phyloP scores from a whole-genome alignment of 2,888 invertebrate genomes.

The Taphrorychus bicolor region DNA sequence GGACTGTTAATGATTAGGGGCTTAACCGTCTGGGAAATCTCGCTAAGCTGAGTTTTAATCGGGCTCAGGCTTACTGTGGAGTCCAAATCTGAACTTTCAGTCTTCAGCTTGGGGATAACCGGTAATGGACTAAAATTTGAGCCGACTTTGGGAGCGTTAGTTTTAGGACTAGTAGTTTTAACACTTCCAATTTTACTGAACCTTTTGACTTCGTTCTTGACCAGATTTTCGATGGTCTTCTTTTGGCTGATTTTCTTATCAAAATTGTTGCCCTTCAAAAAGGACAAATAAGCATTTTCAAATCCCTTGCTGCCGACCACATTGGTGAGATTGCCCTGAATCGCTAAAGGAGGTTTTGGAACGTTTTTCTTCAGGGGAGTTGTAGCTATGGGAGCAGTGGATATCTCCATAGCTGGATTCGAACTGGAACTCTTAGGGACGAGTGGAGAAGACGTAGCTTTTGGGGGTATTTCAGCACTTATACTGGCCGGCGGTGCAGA shows the following conservation, averaged over 20 bases:
- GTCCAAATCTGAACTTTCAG: not conserved
- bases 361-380: not conserved
- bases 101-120: not conserved
- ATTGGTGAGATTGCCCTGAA: constrained; percentile 3
- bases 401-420: too few species aligned
- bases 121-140: not conserved
- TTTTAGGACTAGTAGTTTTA: not conserved
- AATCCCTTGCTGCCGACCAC: constrained; percentile 10
- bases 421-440: too few species aligned
- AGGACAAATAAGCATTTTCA: constrained; percentile 29
- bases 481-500: not conserved
- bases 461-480: not conserved
- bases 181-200: not conserved
- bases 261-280: constrained; percentile 2
- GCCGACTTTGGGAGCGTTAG: not conserved
- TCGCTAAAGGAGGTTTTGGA: not conserved
- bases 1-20: not conserved
- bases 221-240: not conserved
- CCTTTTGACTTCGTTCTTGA: not conserved
- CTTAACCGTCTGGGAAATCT: constrained; percentile 3
- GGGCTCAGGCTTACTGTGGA: constrained; percentile 11
- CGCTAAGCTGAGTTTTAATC: constrained; percentile 7
- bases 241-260: not conserved
- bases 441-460: not conserved
- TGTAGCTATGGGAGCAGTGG: not conserved